These are phyloP conservation scores for Leptinotarsa lineolata DNA, from an alignment of 1,140 invertebrate species.

Conservation along the genomic window DNA sequence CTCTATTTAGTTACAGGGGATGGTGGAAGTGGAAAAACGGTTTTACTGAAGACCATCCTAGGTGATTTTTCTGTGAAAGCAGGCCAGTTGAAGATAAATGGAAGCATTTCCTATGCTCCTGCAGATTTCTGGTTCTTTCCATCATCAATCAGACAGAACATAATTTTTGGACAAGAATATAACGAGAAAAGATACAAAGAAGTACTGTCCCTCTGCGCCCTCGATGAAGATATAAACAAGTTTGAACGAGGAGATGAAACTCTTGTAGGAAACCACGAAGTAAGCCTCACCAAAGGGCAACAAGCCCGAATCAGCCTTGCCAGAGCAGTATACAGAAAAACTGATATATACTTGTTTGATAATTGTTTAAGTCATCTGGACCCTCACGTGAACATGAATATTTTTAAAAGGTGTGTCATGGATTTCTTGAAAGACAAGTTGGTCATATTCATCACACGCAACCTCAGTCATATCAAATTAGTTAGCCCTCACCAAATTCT, in stretches of 20 bases:
- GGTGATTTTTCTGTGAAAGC: not conserved
- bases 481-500: conserved; percentile 36
- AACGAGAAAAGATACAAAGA: not conserved
- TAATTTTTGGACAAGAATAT: not conserved
- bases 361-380: conserved; percentile 85
- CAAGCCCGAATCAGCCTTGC: conserved; percentile 88
- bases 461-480: conserved; percentile 52
- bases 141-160: not conserved
- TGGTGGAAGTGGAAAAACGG: not conserved
- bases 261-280: conserved; percentile 79
- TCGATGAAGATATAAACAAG: not conserved
- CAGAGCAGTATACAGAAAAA: conserved; percentile 77
- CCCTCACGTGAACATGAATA: conserved; percentile 75
- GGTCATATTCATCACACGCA: conserved; percentile 77
- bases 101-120: not conserved
- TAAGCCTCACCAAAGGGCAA: conserved; percentile 82
- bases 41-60: not conserved
- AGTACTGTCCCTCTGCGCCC: not conserved
- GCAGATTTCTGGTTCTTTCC: not conserved
- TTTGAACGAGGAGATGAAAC: conserved; percentile 67
- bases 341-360: conserved; percentile 79
- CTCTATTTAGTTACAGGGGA: not conserved
- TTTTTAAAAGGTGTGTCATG: conserved; percentile 75
- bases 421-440: conserved; percentile 73
- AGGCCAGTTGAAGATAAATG: not conserved